phyloP scores from a whole-genome alignment of 2,113 vertebrate species.

The Tenrec ecaudatus region DNA sequence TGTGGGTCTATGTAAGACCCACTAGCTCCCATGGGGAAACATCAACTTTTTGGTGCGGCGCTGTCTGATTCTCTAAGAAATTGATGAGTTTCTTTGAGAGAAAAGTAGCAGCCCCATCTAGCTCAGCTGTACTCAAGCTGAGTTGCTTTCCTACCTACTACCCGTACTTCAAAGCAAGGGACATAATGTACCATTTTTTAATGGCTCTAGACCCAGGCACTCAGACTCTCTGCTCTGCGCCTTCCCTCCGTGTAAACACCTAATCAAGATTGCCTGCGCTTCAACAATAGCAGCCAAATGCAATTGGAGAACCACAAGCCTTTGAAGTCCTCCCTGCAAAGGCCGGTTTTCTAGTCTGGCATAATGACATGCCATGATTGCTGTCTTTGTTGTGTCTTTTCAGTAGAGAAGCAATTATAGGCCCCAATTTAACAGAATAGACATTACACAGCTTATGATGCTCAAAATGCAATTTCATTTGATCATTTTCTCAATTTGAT shows the following conservation, averaged over 20 bases:
- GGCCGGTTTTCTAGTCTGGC: slow-evolving; percentile 97
- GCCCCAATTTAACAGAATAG: slow-evolving; percentile 99
- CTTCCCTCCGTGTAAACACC: slow-evolving; percentile 99
- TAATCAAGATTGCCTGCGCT: slow-evolving; percentile 98
- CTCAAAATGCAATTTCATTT: slow-evolving; percentile 98
- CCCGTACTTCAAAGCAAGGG: slow-evolving; percentile 99
- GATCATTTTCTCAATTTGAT: slow-evolving; percentile 99
- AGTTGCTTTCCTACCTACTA: slow-evolving; percentile 94
- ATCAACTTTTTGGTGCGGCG: slow-evolving; percentile 87
- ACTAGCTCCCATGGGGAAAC: slow-evolving; percentile 82
- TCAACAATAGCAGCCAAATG: slow-evolving; percentile 99
- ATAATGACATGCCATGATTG: slow-evolving; percentile 98
- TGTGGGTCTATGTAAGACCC: slow-evolving; percentile 37
- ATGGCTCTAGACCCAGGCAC: slow-evolving; percentile 99
- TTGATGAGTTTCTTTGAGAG: slow-evolving; percentile 92
- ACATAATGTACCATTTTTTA: slow-evolving; percentile 99
- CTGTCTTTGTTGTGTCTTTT: slow-evolving; percentile 99
- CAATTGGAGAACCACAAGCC: slow-evolving; percentile 97
- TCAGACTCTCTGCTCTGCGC: slow-evolving; percentile 94
- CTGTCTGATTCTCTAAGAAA: slow-evolving; percentile 90
- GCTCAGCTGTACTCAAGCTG: slow-evolving; percentile 93
- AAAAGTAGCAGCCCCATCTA: slow-evolving; percentile 93
- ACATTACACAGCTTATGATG: slow-evolving; percentile 99
- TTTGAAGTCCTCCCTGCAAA: slow-evolving; percentile 99
- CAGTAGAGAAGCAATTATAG: slow-evolving; percentile 97